phyloP scores from a whole-genome alignment of 2,888 invertebrate species.

The Celastrina argiolus region DNA sequence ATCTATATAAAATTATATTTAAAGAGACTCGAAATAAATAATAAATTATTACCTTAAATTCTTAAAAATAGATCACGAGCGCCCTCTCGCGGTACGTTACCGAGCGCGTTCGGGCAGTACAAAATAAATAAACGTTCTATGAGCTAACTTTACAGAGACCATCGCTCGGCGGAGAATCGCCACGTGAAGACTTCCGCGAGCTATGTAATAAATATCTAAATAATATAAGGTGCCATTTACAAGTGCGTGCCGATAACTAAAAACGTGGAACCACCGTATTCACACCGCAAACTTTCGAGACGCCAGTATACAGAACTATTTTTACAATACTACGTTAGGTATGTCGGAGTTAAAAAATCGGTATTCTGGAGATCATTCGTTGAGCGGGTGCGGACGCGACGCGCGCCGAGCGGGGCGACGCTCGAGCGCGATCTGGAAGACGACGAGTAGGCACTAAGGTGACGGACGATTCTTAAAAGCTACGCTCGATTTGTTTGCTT shows the following conservation, averaged over 20 bases:
- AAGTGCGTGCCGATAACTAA: constrained; percentile 73
- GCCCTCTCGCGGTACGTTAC: constrained; percentile 76
- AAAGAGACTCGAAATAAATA: constrained; percentile 79
- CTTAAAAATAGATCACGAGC: constrained; percentile 79
- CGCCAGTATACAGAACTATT: constrained; percentile 70
- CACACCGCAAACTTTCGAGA: constrained; percentile 78
- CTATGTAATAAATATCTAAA: constrained; percentile 76
- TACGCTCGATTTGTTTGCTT: constrained; percentile 69
- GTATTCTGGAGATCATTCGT: constrained; percentile 76
- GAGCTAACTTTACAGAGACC: constrained; percentile 77
- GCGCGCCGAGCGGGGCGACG: constrained; percentile 59
- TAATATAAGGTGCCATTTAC: constrained; percentile 76
- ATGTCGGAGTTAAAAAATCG: constrained; percentile 70
- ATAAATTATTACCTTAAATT: constrained; percentile 78
- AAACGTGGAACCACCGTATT: constrained; percentile 65
- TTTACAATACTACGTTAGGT: constrained; percentile 58
- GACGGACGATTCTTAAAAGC: constrained; percentile 69
- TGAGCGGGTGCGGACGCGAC: constrained; percentile 69
- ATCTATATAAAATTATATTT: constrained; percentile 69
- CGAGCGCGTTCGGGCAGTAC: constrained; percentile 75
- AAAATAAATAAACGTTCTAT: constrained; percentile 76
- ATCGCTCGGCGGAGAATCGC: constrained; percentile 77
- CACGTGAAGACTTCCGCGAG: constrained; percentile 76
- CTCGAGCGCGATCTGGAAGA: constrained; percentile 69
- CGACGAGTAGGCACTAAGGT: constrained; percentile 72